Evolutionary conservation across 1,140 invertebrate species (phyloP).

Genomic region (Chironomus striatipennis): DNA sequence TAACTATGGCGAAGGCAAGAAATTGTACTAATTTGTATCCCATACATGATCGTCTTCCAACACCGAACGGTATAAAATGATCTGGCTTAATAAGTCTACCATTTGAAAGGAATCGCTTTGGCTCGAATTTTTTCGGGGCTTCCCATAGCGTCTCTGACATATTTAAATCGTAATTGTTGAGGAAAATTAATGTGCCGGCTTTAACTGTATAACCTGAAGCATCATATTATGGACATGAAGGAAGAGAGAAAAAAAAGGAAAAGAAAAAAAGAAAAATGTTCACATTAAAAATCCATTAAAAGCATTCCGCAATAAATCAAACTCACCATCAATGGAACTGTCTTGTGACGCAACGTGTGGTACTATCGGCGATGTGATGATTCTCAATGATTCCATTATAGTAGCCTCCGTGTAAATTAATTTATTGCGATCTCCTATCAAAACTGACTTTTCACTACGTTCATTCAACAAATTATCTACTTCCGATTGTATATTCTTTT

Average conservation of each 20-base stretch:
- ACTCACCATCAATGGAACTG: constrained; percentile 50
- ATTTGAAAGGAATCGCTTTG: constrained; percentile 56
- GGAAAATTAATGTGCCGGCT: constrained; percentile 68
- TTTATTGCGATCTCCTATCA: constrained; percentile 50
- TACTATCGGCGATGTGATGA: constrained; percentile 74
- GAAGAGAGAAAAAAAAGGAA: too few species aligned
- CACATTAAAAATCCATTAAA: not conserved
- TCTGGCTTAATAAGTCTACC: constrained; percentile 25
- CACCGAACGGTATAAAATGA: constrained; percentile 74
- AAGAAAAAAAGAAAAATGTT: constrained; percentile 3
- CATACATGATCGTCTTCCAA: constrained; percentile 70
- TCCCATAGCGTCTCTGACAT: constrained; percentile 62
- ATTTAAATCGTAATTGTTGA: constrained; percentile 80
- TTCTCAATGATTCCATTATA: constrained; percentile 62
- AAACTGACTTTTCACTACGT: constrained; percentile 45
- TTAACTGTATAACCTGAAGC: constrained; percentile 50
- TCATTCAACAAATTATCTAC: constrained; percentile 45
- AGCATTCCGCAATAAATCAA: not conserved
- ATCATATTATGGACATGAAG: not conserved
- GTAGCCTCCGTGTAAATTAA: constrained; percentile 73
- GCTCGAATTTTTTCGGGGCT: constrained; percentile 57
- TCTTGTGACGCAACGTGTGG: constrained; percentile 74
- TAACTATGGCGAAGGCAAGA: constrained; percentile 57
- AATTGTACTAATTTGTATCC: constrained; percentile 70
- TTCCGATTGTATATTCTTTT: constrained; percentile 54